Conservation (phyloP, 2,888 invertebrate genomes). For the Lysandra bellargus region DNA sequence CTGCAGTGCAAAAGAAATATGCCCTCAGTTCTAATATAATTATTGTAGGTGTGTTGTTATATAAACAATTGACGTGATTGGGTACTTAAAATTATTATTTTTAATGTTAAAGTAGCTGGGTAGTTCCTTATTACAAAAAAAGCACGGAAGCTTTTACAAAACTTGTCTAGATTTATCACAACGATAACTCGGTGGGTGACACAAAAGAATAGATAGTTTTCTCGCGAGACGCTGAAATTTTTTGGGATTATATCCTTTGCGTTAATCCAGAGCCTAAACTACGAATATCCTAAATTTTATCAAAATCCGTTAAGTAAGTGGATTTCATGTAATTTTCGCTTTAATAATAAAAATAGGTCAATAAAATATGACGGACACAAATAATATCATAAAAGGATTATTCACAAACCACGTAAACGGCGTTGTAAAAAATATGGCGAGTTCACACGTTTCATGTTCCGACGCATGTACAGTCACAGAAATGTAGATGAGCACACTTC, state of each 20-base stretch:
- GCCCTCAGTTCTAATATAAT: neutral
- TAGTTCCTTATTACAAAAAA: too few species aligned
- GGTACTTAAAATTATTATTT: neutral
- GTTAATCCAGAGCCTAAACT: too few species aligned
- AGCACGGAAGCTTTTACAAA: too few species aligned
- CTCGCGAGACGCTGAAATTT: too few species aligned
- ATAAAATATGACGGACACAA: neutral
- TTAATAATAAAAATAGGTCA: neutral
- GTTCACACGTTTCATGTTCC: slow-evolving; percentile 16
- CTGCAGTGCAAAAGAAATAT: slow-evolving; percentile 11
- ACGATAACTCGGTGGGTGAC: too few species aligned
- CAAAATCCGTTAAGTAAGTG: neutral
- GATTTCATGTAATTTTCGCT: neutral
- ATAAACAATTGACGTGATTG: neutral
- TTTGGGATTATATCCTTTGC: too few species aligned
- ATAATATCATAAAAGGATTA: slow-evolving; percentile 3
- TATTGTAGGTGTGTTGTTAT: neutral
- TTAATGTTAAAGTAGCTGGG: too few species aligned
- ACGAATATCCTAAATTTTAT: neutral
- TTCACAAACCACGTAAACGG: neutral
- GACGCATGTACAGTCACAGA: neutral
- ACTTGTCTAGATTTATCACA: too few species aligned
- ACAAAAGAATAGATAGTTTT: too few species aligned
- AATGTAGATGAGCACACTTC: neutral
- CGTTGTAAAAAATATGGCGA: neutral